Base-by-base conservation (phyloP, 2,888 invertebrate genomes). In the Mimas tiliae region DNA sequence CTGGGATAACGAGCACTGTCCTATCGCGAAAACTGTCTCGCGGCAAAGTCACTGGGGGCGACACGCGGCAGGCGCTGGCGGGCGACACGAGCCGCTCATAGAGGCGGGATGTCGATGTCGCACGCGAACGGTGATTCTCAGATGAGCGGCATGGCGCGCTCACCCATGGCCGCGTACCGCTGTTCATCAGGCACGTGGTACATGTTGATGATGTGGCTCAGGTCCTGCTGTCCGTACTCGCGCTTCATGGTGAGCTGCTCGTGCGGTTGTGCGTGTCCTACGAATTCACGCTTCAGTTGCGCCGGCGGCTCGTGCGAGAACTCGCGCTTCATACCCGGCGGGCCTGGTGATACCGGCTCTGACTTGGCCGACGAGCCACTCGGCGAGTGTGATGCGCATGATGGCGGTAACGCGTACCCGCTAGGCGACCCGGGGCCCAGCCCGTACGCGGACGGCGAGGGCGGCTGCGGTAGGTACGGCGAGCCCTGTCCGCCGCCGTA, bases 351-450 rank as follows among this genome's bases (percentile, higher is more conserved):
- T 79, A 97, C 97, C 42, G 97, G 97, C 89, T 98, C 98, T 65
- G 97, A 97, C 88, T 98, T 98, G 84, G 97, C 97, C 85, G 97
- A 97, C 72, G 97, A 97, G 75, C 97, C 97, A 86, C 97, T 97
- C 64, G 97, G 97, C 80, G 97, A 97, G 89, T 97, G 97, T 70
- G 96, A 95, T 69, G 95, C 95, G 90, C 96, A 96, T 14, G 96
- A 96, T 63, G 96, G 95, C 0, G 96, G 95, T 79, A 95, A 94
- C 63, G 94, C 93, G 77, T 95, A 94, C 19, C 94, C 94, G 69
- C 95, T 94, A 1, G 95, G 95, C n/a, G 95, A 95, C 65, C 96
- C 95, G 47, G 94, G 95, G 48, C 94, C 95, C 70, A 94, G 87
- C 68, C 94, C 94, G 84, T 95, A 95, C n/a, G 96, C 95, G 8